Percentiles rank a stretch among this genome's conserved stretches.
These are phyloP conservation scores for Myodes glareolus DNA, from an alignment of 2,113 vertebrate species.

Conservation along the genomic window DNA sequence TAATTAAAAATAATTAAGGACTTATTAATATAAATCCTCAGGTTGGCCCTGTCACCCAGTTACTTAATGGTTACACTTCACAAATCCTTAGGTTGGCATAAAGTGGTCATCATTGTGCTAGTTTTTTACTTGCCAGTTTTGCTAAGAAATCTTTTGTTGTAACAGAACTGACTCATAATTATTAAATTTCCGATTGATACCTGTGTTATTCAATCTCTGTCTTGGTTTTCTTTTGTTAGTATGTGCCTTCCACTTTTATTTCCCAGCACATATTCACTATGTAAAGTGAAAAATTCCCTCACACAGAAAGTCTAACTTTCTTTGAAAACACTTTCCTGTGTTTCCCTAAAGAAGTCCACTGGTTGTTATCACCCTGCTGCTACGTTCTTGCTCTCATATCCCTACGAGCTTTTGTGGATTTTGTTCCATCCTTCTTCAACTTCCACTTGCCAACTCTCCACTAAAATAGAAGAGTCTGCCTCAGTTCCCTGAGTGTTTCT, in stretches of 20 bases:
- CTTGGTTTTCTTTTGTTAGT: not conserved
- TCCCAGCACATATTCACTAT: not conserved
- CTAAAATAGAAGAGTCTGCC: not conserved
- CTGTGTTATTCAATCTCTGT: not conserved
- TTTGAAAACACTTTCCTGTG: not conserved
- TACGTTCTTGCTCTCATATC: not conserved
- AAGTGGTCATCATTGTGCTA: not conserved
- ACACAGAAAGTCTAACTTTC: not conserved
- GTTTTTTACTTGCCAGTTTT: not conserved
- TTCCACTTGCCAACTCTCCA: not conserved
- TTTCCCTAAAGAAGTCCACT: not conserved
- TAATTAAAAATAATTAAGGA: no score
- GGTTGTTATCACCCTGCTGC: no score
- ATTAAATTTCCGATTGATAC: not conserved
- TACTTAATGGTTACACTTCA: not conserved
- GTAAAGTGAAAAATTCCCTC: not conserved
- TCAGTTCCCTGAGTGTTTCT: not conserved
- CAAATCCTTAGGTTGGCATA: not conserved
- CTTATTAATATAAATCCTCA: no score
- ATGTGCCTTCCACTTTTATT: accelerated
- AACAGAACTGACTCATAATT: not conserved
- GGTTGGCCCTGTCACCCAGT: not conserved
- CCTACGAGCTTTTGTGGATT: not conserved
- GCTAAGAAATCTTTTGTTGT: not conserved
- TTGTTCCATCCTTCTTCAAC: not conserved